Percentiles rank a stretch among this genome's conserved stretches.
Evolutionary conservation across 2,113 vertebrate species (phyloP).

Genomic region (Leptodactylus fuscus): DNA sequence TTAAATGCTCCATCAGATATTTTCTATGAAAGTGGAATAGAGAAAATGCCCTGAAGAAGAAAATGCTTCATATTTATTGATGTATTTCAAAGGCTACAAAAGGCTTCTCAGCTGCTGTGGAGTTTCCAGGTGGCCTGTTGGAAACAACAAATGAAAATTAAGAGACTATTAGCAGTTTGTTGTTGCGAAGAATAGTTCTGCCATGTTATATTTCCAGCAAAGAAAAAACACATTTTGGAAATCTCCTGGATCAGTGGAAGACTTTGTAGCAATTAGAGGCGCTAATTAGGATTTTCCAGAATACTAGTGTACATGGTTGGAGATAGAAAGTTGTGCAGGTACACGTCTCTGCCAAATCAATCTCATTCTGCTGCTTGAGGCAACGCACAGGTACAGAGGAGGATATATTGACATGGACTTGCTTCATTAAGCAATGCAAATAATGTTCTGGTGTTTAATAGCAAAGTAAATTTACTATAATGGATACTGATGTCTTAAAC

Average conservation of each 20-base stretch:
- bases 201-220: constrained; percentile 36
- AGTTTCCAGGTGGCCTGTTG: constrained; percentile 59
- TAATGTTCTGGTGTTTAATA: constrained; percentile 42
- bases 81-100: constrained; percentile 59
- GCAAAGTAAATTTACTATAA: constrained; percentile 49
- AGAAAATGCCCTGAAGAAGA: constrained; percentile 60
- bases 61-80: constrained; percentile 61
- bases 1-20: constrained; percentile 59
- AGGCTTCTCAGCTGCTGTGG: constrained; percentile 50
- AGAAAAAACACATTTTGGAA: constrained; percentile 43
- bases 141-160: constrained; percentile 60
- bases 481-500: constrained; percentile 41
- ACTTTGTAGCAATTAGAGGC: constrained; percentile 48
- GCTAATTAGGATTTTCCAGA: constrained; percentile 47
- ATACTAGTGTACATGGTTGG: not conserved
- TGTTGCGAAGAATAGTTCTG: constrained; percentile 45
- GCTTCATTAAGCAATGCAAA: constrained; percentile 40
- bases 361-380: constrained; percentile 49
- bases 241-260: constrained; percentile 40
- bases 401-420: constrained; percentile 34
- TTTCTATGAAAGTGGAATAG: constrained; percentile 54
- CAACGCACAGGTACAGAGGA: constrained; percentile 29
- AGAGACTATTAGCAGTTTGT: constrained; percentile 58
- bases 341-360: constrained; percentile 39
- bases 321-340: constrained; percentile 22